phyloP scores from a whole-genome alignment of 2,113 vertebrate species.

The Hoplias malabaricus region DNA sequence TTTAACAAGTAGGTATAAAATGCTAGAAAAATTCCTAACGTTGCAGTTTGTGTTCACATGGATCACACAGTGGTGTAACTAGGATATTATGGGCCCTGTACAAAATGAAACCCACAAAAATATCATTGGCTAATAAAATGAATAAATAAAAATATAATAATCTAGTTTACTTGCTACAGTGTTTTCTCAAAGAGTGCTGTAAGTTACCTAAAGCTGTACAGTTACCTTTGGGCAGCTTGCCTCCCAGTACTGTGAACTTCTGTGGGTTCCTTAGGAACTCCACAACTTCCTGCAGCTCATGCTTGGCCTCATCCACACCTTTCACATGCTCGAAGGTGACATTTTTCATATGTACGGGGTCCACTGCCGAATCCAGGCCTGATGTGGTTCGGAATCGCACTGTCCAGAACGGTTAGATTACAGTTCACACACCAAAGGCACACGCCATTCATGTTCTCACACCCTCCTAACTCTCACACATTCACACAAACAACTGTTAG shows the following conservation, averaged over 20 bases:
- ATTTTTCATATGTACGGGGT: slow-evolving; percentile 96
- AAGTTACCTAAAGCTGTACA: too few relatives aligned
- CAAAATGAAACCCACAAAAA: too few relatives aligned
- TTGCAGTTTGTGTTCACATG: too few relatives aligned
- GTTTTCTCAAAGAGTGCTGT: too few relatives aligned
- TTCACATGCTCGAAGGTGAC: slow-evolving; percentile 99
- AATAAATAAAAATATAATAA: too few relatives aligned
- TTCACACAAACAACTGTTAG: too few relatives aligned
- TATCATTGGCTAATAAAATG: too few relatives aligned
- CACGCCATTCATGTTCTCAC: slow-evolving; percentile 6
- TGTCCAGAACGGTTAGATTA: slow-evolving; percentile 76
- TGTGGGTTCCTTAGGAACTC: slow-evolving; percentile 96
- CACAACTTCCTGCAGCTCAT: slow-evolving; percentile 96
- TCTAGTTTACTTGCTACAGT: too few relatives aligned
- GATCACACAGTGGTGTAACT: too few relatives aligned
- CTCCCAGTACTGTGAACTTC: slow-evolving; percentile 93
- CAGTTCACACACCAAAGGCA: slow-evolving; percentile 70
- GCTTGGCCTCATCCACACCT: slow-evolving; percentile 96
- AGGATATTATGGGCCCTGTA: too few relatives aligned
- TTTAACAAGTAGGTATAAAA: not conserved
- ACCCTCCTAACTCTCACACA: not conserved
- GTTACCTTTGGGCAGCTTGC: slow-evolving; percentile 98
- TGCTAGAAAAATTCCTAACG: not conserved
- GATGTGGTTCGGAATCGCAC: slow-evolving; percentile 95
- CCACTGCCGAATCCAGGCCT: slow-evolving; percentile 93